Evolutionary conservation across 1,140 invertebrate genomes (phyloP).

Genomic region (Paramacrobiotus metropolitanus): DNA sequence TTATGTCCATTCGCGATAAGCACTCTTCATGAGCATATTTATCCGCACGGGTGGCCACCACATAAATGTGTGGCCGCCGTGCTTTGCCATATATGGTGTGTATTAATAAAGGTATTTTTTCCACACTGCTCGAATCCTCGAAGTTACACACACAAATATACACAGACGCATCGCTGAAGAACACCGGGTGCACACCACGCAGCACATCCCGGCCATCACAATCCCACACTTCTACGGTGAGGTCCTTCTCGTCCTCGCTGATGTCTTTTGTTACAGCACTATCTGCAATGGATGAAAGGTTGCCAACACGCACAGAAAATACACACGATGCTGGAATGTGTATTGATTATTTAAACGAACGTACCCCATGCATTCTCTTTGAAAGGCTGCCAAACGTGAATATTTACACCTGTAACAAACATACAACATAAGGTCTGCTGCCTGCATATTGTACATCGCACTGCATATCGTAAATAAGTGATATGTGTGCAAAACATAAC

Average conservation of each 20-base stretch:
- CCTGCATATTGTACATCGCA: too few relatives aligned
- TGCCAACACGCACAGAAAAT: too few relatives aligned
- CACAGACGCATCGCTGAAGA: constrained; percentile 2
- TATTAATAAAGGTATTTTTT: neutral
- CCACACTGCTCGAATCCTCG: neutral
- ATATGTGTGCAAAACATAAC: too few relatives aligned
- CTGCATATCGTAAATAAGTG: too few relatives aligned
- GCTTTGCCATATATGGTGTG: neutral
- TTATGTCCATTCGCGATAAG: neutral
- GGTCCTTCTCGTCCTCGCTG: constrained; percentile 9
- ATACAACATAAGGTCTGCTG: too few relatives aligned
- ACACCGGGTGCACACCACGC: neutral
- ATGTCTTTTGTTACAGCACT: neutral
- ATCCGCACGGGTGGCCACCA: neutral
- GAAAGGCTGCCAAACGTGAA: neutral
- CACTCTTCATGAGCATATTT: neutral
- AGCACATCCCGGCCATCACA: constrained; percentile 9
- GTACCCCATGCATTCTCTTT: constrained; percentile 1
- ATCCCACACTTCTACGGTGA: constrained; percentile 11
- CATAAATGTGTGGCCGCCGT: neutral
- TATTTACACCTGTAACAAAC: neutral
- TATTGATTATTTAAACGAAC: too few relatives aligned
- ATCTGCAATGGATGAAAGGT: neutral
- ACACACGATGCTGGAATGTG: too few relatives aligned
- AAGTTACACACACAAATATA: neutral